Conservation (phyloP, 2,888 invertebrate genomes). For the Helleia helle region DNA sequence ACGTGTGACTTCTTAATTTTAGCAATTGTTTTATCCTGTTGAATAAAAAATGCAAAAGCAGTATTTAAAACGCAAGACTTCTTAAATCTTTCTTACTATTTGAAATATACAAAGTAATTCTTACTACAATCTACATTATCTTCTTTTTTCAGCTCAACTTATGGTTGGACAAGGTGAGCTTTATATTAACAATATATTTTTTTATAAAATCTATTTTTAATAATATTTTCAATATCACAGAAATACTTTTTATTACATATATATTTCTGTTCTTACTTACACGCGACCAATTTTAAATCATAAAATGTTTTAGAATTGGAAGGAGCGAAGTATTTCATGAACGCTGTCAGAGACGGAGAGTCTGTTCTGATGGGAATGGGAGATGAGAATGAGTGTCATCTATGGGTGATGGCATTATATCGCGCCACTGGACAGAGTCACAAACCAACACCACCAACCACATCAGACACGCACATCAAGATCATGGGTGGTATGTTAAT, state of each 20-base stretch:
- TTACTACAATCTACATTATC: too few relatives aligned
- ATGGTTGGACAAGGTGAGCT: slow-evolving; percentile 92
- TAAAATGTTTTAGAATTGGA: slow-evolving; percentile 80
- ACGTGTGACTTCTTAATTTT: too few relatives aligned
- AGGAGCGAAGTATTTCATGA: slow-evolving; percentile 97
- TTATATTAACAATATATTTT: too few relatives aligned
- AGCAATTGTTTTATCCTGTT: too few relatives aligned
- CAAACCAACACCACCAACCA: slow-evolving; percentile 96
- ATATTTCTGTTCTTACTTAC: slow-evolving; percentile 1
- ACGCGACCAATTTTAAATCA: not conserved
- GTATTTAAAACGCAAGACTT: too few relatives aligned
- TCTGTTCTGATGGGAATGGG: slow-evolving; percentile 96
- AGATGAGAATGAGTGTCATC: slow-evolving; percentile 97
- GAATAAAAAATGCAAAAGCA: too few relatives aligned
- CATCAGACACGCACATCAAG: slow-evolving; percentile 79
- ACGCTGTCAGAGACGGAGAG: slow-evolving; percentile 98
- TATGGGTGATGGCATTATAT: slow-evolving; percentile 99
- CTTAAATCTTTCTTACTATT: too few relatives aligned
- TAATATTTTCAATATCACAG: too few relatives aligned
- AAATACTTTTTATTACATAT: too few relatives aligned
- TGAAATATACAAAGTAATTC: too few relatives aligned
- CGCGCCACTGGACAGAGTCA: slow-evolving; percentile 99
- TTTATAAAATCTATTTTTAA: too few relatives aligned
- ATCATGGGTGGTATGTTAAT: slow-evolving; percentile 91
- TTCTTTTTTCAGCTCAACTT: slow-evolving; percentile 81